Base-by-base conservation (phyloP, 2,888 invertebrate genomes). In the Erebia epiphron region DNA sequence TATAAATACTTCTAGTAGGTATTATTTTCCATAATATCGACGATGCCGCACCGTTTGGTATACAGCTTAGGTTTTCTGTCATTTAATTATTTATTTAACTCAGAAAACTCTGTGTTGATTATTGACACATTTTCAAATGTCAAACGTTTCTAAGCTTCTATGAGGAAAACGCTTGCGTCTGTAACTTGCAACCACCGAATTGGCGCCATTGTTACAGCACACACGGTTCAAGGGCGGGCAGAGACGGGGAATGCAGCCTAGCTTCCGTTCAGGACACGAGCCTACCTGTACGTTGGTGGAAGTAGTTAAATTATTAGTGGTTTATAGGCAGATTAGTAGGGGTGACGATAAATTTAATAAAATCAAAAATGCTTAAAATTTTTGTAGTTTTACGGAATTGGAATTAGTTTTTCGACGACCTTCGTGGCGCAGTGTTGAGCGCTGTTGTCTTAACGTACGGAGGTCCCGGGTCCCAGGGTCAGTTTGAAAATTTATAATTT, bases 171-270 rank as follows among this genome's bases (percentile, higher is more conserved):
- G 80, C 80, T 75, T 3, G 0, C 9, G 69, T 70, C 69, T 74
- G 18, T 75, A 54, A 67, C 74, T 80, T 78, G 60, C 2, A 66
- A 69, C 79, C 13, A 5, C 14, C 66, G n/a, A 66, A 56, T 66
- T 66, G 54, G 71, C 75, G 74, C 75, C 79, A 83, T 82, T 83
- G 82, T 84, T 77, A 79, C 79, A 77, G 76, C 81, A 77, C 80
- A 76, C 69, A 68, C 81, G 83, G 86, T 89, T 91, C 92, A 91
- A 92, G 91, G 91, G 75, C 91, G 84, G 77, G 73, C 82, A 72
- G 73, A 82, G 80, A 72, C 83, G 80, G 82, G 81, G 88, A 88
- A 89, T 89, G 89, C 83, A 76, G 84, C 75, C 89, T 89, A 89
- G 88, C 87, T 90, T 92, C 92, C 92, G 89, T 57, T 46, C 16